Conservation (phyloP, 2,888 invertebrate genomes). For the Tetramorium bicarinatum region DNA sequence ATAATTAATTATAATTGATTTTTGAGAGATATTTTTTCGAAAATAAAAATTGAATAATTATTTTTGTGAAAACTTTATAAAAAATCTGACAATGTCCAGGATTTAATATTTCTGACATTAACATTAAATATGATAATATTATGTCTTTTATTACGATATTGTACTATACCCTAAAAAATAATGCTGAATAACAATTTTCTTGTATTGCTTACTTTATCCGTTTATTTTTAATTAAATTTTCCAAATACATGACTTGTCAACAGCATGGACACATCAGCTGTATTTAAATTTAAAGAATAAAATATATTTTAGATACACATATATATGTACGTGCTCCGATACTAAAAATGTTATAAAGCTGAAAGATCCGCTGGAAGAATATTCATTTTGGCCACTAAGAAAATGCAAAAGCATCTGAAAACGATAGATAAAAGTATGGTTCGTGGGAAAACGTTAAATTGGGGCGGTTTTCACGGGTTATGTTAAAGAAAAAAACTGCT, state of each 20-base stretch:
- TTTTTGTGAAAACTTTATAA: not conserved
- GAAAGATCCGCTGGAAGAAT: not conserved
- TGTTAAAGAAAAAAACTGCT: constrained; percentile 45
- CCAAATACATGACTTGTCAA: too few species aligned
- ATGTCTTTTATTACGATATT: too few species aligned
- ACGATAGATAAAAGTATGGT: not conserved
- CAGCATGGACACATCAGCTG: too few species aligned
- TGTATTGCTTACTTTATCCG: too few species aligned
- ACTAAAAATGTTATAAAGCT: not conserved
- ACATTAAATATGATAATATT: too few species aligned
- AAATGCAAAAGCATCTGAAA: not conserved
- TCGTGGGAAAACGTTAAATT: constrained; percentile 8
- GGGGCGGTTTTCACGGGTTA: constrained; percentile 25
- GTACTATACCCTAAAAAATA: too few species aligned
- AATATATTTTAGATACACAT: not conserved
- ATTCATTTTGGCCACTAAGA: not conserved
- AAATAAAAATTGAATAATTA: not conserved
- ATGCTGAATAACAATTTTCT: too few species aligned
- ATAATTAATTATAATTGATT: not conserved
- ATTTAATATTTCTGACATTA: too few species aligned
- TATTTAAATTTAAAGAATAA: too few species aligned
- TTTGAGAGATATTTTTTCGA: not conserved
- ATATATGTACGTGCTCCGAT: not conserved
- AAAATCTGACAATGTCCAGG: not conserved
- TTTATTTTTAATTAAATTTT: too few species aligned